Percentiles rank a stretch among this genome's conserved stretches.
These are phyloP conservation scores for Dryococelus australis DNA, from an alignment of 2,888 invertebrate genomes.

Conservation along the genomic window DNA sequence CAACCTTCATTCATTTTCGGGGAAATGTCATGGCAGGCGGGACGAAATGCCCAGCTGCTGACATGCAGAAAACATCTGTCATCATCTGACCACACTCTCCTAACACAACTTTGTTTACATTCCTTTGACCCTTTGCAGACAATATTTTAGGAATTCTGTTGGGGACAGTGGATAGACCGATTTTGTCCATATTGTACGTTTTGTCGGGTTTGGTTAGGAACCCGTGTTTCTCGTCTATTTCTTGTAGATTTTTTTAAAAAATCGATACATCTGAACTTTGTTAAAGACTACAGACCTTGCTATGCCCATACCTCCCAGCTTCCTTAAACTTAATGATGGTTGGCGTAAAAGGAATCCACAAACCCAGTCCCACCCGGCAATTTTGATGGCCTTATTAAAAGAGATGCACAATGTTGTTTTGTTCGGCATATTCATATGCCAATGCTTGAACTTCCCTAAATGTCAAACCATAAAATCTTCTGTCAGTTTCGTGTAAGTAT, in stretches of 20 bases:
- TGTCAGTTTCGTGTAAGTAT: background rate
- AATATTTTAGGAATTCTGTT: background rate
- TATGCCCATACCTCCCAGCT: slow-evolving; percentile 52
- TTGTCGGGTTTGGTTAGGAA: slow-evolving; percentile 45
- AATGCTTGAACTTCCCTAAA: slow-evolving; percentile 29
- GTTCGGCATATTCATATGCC: slow-evolving; percentile 49
- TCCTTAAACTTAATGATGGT: slow-evolving; percentile 47
- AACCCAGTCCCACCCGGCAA: slow-evolving; percentile 52
- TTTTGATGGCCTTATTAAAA: slow-evolving; percentile 47
- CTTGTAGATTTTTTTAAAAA: slow-evolving; percentile 49
- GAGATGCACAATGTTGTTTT: slow-evolving; percentile 48
- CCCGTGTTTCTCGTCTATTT: slow-evolving; percentile 47
- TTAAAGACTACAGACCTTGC: slow-evolving; percentile 51
- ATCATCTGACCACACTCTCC: background rate
- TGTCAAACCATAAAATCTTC: background rate
- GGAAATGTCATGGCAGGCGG: background rate
- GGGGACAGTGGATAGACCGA: slow-evolving; percentile 56
- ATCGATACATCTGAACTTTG: slow-evolving; percentile 48
- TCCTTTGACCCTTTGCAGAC: background rate
- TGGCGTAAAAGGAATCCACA: slow-evolving; percentile 49
- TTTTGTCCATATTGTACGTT: slow-evolving; percentile 58
- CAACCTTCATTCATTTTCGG: slow-evolving; percentile 58
- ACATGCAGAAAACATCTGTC: background rate
- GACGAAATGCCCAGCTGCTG: too few relatives aligned
- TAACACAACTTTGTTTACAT: background rate